These are phyloP conservation scores for Ornithoptera alexandrae DNA, from an alignment of 2,888 invertebrate genomes.

Conservation along the genomic window DNA sequence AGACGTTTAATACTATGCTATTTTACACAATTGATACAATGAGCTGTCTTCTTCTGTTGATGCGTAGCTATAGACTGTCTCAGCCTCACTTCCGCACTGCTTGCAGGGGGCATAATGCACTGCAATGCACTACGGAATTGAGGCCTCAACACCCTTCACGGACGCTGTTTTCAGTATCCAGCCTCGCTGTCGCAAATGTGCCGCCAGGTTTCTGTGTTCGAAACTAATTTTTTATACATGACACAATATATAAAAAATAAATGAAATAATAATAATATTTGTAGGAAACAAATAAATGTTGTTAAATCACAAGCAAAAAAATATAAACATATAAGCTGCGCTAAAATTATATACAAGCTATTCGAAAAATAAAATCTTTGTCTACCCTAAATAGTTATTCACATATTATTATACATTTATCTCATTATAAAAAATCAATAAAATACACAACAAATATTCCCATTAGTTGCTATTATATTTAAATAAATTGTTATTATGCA, in stretches of 20 bases:
- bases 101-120: slow-evolving; percentile 91
- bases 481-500: neutral
- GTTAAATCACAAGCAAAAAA: slow-evolving; percentile 26
- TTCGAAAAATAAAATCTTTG: neutral
- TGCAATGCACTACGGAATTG: slow-evolving; percentile 99
- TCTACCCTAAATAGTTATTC: neutral
- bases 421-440: neutral
- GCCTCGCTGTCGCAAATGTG: slow-evolving; percentile 24
- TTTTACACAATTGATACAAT: slow-evolving; percentile 16
- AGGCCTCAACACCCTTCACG: slow-evolving; percentile 81
- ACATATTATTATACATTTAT: neutral
- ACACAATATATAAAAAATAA: neutral
- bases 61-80: slow-evolving; percentile 61
- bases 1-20: neutral
- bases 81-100: slow-evolving; percentile 96
- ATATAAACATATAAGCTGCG: slow-evolving; percentile 8
- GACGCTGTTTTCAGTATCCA: slow-evolving; percentile 39
- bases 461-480: neutral
- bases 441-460: neutral
- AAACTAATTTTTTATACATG: slow-evolving; percentile 16
- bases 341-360: slow-evolving; percentile 7
- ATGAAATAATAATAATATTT: neutral
- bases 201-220: slow-evolving; percentile 23
- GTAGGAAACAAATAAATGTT: slow-evolving; percentile 10
- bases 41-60: slow-evolving; percentile 37